phyloP scores from a whole-genome alignment of 2,113 vertebrate genomes.

The Dunckerocampus dactyliophorus region DNA sequence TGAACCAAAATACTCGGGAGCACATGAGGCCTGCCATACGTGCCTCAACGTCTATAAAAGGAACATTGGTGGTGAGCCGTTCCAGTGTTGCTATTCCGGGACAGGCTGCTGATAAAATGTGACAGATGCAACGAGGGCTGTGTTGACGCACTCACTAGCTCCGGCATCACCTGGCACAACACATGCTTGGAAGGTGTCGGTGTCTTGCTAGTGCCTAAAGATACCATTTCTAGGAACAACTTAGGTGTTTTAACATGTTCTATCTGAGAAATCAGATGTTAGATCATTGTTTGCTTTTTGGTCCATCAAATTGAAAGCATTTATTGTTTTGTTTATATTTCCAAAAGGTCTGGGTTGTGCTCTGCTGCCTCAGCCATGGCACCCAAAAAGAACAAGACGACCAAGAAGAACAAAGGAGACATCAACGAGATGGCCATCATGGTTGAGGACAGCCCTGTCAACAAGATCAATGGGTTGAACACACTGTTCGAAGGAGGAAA shows the following conservation, averaged over 20 bases:
- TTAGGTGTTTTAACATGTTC: not conserved
- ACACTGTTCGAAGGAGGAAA: slow-evolving; percentile 89
- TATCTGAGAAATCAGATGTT: not conserved
- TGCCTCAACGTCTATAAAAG: slow-evolving; percentile 88
- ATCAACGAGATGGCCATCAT: slow-evolving; percentile 90
- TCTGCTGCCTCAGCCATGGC: slow-evolving; percentile 86
- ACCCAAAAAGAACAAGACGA: slow-evolving; percentile 93
- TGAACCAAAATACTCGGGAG: slow-evolving; percentile 8
- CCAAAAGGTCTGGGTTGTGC: slow-evolving; percentile 78
- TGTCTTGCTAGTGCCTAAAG: not conserved
- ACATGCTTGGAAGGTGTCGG: slow-evolving; percentile 25
- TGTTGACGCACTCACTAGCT: slow-evolving; percentile 68
- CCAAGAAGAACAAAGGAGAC: slow-evolving; percentile 90
- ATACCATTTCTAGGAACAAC: not conserved
- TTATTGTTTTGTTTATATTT: slow-evolving; percentile 25
- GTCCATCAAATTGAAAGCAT: not conserved
- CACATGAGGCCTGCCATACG: slow-evolving; percentile 51
- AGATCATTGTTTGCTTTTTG: not conserved
- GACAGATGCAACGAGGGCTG: slow-evolving; percentile 88
- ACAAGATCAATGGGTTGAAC: slow-evolving; percentile 88
- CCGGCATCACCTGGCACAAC: slow-evolving; percentile 39
- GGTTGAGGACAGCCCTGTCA: slow-evolving; percentile 88
- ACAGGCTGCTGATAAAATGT: slow-evolving; percentile 79
- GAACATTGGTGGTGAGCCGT: slow-evolving; percentile 68
- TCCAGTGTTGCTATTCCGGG: slow-evolving; percentile 87